phyloP scores from a whole-genome alignment of 92 coral and sea anemone species.

The Plumapathes pennacea region DNA sequence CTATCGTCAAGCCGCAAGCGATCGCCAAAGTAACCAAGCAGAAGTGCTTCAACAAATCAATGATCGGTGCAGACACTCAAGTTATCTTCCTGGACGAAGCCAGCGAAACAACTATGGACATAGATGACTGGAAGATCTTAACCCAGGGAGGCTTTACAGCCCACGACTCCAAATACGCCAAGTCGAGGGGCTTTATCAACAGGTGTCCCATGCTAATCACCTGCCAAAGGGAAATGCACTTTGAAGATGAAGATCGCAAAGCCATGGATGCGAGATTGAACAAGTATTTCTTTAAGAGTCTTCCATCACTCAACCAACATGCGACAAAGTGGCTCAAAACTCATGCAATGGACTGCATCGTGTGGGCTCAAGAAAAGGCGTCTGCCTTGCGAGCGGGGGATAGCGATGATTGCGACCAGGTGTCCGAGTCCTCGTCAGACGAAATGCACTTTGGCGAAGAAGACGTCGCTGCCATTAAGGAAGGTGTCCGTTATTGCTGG shows the following conservation, averaged over 20 bases:
- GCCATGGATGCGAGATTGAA: slow-evolving; percentile 6
- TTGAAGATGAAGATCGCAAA: neutral
- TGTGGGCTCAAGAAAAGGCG: slow-evolving; percentile 9
- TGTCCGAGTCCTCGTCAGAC: neutral
- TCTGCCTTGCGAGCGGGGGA: neutral
- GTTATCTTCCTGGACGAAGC: slow-evolving; percentile 18
- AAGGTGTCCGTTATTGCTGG: neutral
- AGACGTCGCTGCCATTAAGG: neutral
- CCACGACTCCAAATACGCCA: slow-evolving; percentile 4
- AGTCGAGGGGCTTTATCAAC: slow-evolving; percentile 6
- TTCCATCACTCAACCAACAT: neutral
- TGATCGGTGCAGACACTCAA: slow-evolving; percentile 2
- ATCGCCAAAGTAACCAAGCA: slow-evolving; percentile 10
- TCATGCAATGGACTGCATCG: slow-evolving; percentile 16
- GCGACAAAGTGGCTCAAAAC: slow-evolving; percentile 7
- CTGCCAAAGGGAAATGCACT: slow-evolving; percentile 3
- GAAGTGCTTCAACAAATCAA: slow-evolving; percentile 13
- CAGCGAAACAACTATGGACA: neutral
- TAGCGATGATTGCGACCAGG: neutral
- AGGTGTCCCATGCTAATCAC: neutral
- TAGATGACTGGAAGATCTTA: slow-evolving; percentile 11
- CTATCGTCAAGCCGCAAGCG: neutral
- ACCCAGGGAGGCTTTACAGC: slow-evolving; percentile 13
- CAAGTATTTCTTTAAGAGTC: neutral
- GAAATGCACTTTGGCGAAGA: slow-evolving; percentile 1